A percentile compares a stretch with the other conserved stretches of the same genome.
phyloP scores from a whole-genome alignment of 2,797 vertebrate species.

The Valencia hispanica region DNA sequence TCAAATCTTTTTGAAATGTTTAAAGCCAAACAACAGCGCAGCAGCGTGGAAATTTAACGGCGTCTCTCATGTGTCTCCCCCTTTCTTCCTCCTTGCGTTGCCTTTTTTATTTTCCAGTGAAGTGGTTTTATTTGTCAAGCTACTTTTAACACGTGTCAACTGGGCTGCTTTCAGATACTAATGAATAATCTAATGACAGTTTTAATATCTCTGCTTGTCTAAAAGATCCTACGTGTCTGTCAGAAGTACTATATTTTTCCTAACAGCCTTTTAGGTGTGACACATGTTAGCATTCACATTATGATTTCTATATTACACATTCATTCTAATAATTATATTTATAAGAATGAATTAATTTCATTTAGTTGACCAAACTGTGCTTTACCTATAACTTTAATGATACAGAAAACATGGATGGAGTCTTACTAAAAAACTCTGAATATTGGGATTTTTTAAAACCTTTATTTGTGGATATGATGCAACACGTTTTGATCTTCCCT shows the following conservation, averaged over 20 bases:
- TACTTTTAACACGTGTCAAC: conserved; percentile 61
- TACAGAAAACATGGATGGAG: background rate
- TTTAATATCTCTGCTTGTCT: conserved; percentile 65
- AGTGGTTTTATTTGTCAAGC: conserved; percentile 73
- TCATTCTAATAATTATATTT: background rate
- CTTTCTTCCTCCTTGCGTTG: conserved; percentile 32
- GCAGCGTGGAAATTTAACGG: conserved; percentile 65
- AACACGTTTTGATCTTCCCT: background rate
- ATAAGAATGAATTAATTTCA: background rate
- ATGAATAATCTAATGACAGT: conserved; percentile 77
- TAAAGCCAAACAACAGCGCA: conserved; percentile 67
- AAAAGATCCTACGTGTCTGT: conserved; percentile 65
- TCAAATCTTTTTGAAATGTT: conserved; percentile 70
- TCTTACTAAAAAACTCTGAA: background rate
- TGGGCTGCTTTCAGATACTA: conserved; percentile 56
- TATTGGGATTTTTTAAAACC: background rate
- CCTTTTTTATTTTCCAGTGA: conserved; percentile 25
- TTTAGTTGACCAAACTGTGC: background rate
- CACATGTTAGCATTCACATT: background rate
- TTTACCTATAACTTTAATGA: background rate
- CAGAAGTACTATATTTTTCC: conserved; percentile 30
- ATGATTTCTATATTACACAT: background rate
- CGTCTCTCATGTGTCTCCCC: conserved; percentile 61
- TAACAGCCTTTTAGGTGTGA: conserved; percentile 26
- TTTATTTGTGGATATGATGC: background rate